These are phyloP conservation scores for Eueremaeus valkanovi DNA, from an alignment of 2,888 invertebrate species.

Conservation along the genomic window DNA sequence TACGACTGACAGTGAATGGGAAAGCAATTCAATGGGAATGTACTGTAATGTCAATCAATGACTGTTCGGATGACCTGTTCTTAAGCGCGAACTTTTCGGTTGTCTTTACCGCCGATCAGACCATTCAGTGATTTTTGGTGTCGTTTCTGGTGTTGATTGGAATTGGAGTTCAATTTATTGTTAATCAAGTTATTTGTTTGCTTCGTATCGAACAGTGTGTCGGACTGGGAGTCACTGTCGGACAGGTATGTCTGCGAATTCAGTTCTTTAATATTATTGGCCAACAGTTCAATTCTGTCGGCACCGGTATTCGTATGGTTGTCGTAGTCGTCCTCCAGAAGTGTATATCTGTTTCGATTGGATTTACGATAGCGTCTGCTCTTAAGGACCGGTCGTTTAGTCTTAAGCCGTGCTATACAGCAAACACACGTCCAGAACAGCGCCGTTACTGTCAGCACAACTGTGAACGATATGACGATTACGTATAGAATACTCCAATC, in stretches of 20 bases:
- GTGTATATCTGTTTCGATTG: conserved; percentile 51
- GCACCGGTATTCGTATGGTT: conserved; percentile 43
- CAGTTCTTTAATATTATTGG: conserved; percentile 10
- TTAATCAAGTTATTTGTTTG: not conserved
- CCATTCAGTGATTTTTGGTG: conserved; percentile 27
- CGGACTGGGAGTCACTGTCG: not conserved
- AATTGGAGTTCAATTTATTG: not conserved
- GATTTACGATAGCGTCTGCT: conserved; percentile 47
- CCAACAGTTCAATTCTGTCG: conserved; percentile 3
- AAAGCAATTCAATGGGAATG: too few species aligned
- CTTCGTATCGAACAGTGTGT: conserved; percentile 11
- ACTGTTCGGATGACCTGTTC: too few species aligned
- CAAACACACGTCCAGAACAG: conserved; percentile 33
- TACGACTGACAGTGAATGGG: too few species aligned
- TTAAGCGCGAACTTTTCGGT: conserved; percentile 8
- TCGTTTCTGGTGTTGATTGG: conserved; percentile 26
- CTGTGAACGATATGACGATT: conserved; percentile 59
- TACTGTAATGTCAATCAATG: too few species aligned
- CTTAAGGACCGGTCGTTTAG: not conserved
- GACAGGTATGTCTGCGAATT: conserved; percentile 13
- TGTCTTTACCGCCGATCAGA: conserved; percentile 13
- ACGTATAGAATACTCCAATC: conserved; percentile 94
- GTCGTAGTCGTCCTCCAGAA: conserved; percentile 51
- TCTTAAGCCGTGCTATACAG: conserved; percentile 5
- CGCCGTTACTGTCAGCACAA: conserved; percentile 49